Evolutionary conservation across 2,888 invertebrate species (phyloP).

Genomic region (Drosophila atripex): DNA sequence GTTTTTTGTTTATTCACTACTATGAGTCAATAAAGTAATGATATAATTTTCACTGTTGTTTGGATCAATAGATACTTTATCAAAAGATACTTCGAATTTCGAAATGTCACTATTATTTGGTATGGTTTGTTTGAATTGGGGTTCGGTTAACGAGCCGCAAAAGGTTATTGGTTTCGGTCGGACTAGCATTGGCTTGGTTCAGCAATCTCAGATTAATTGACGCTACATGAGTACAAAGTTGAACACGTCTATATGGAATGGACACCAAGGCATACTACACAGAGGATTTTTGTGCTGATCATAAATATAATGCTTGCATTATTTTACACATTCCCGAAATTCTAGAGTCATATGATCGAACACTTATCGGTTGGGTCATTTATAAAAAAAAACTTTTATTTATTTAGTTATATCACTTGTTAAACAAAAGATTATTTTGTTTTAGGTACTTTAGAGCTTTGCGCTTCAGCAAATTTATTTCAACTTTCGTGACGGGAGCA

Average conservation of each 20-base stretch:
- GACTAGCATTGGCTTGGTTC: not conserved
- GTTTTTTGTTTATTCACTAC: too few relatives aligned
- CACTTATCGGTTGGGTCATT: constrained; percentile 1
- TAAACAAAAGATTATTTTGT: constrained; percentile 20
- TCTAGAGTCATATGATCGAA: constrained; percentile 30
- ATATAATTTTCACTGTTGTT: not conserved
- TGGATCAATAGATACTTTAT: not conserved
- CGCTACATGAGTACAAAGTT: constrained; percentile 10
- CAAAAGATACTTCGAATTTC: not conserved
- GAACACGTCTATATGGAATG: constrained; percentile 13
- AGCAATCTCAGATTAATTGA: constrained; percentile 1
- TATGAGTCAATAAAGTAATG: not conserved
- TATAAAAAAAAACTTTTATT: not conserved
- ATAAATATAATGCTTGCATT: constrained; percentile 17
- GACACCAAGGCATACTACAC: not conserved
- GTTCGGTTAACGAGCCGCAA: not conserved
- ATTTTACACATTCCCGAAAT: constrained; percentile 5
- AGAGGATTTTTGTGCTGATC: not conserved
- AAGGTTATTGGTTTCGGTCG: constrained; percentile 1
- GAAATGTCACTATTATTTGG: constrained; percentile 1
- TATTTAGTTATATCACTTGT: constrained; percentile 19
- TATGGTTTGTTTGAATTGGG: not conserved
- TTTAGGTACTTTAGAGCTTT: constrained; percentile 20
- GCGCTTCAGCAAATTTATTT: constrained; percentile 24
- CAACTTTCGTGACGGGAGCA: constrained; percentile 19